Evolutionary conservation across 2,113 vertebrate genomes (phyloP).

Genomic region (Hiodon alosoides): DNA sequence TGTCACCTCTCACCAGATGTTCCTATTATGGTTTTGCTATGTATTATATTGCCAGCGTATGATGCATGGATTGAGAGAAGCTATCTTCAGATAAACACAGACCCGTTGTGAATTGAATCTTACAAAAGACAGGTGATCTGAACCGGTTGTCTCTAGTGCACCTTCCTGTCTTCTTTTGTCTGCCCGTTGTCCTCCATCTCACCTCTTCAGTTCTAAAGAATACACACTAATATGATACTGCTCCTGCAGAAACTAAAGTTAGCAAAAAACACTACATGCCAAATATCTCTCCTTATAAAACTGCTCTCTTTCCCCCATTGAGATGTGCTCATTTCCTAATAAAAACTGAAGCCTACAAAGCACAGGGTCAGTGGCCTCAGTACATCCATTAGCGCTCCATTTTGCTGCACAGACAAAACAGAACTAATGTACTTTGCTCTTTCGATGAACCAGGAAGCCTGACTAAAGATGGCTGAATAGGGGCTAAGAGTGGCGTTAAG

Average conservation of each 20-base stretch:
- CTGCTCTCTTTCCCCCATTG: neutral
- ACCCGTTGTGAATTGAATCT: neutral
- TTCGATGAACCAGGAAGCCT: conserved; percentile 54
- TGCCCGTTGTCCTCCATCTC: neutral
- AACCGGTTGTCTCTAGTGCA: conserved; percentile 24
- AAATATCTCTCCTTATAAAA: neutral
- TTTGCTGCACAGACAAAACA: conserved; percentile 50
- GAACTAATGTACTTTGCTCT: conserved; percentile 40
- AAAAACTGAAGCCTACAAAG: conserved; percentile 23
- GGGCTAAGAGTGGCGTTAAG: conserved; percentile 34
- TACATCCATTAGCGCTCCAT: conserved; percentile 58
- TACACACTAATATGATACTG: neutral
- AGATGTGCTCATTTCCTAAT: neutral
- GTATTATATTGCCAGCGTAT: neutral
- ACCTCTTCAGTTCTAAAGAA: neutral
- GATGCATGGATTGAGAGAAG: conserved; percentile 9
- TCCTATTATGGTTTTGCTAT: neutral
- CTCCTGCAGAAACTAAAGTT: neutral
- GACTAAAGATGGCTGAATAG: conserved; percentile 36
- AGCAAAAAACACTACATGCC: neutral
- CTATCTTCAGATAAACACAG: conserved; percentile 14
- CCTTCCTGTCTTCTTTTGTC: conserved; percentile 20
- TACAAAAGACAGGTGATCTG: conserved; percentile 23
- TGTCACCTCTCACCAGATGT: conserved; percentile 13
- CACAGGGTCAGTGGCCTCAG: conserved; percentile 21